Base-by-base conservation (phyloP, 2,888 invertebrate genomes). In the Drosophila demipolita region DNA sequence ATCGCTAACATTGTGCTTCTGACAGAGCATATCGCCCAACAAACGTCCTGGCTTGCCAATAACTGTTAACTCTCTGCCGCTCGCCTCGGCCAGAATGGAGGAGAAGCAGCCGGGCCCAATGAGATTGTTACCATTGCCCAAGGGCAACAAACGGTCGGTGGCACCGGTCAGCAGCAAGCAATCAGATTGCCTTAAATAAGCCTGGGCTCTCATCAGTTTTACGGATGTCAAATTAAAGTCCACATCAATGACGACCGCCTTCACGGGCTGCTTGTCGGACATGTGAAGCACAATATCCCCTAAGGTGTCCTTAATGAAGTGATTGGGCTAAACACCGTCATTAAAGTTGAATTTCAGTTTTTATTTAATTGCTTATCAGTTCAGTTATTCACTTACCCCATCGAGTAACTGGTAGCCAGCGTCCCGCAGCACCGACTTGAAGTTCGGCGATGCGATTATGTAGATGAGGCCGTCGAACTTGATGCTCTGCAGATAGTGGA, bases 161-260 rank as follows among this genome's bases (percentile, higher is more conserved):
- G 93, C 93, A 7, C 94, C 94, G 7, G 80, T 80, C 1, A 94
- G 79, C 48, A 93, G 92, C 29, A 93, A 61, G 36, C 94, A 94
- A 20, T 94, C 93, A 0, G 93, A 91, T 58, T 93, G 88, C 36
- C 90, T 86, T 35, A 95, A 84, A 73, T 94, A 94, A 1, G 87
- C 76, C 40, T 93, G 83, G 0, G 94, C 94, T 54, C 93, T 92
- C 60, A 93, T 89, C 42, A 94, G 35, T 81, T 94, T 94, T 1
- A 90, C 35, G 66, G 93, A 93, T 33, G 91, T 93, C 11, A 93
- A 74, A 72, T 94, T 93, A 0, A 93, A 75, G 66, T 94, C 94
- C 12, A 92, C 87, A 83, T 94, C 94, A 4, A 94, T 68, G 15
- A 95, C 80, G 1, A 95, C 94, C 1, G 94, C 94, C 23, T 93